phyloP scores from a whole-genome alignment of 92 coral and sea anemone genomes.

The Hydrozoanthus gracilis region DNA sequence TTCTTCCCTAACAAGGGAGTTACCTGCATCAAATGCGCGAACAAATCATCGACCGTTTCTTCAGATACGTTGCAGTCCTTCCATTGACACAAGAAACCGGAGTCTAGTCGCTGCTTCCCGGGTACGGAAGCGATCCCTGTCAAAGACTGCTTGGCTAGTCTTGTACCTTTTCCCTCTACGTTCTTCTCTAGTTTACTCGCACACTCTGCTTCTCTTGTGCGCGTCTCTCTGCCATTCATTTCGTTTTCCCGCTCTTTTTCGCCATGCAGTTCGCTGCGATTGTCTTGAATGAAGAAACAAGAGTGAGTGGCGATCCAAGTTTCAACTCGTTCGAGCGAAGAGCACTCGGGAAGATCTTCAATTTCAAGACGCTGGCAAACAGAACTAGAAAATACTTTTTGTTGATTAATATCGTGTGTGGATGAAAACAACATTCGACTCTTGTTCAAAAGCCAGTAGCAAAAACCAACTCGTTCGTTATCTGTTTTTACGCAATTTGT shows the following conservation, averaged over 20 bases:
- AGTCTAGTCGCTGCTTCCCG: neutral
- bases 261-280: neutral
- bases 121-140: no score
- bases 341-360: neutral
- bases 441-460: neutral
- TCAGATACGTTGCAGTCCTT: constrained; percentile 4
- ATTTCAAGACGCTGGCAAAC: neutral
- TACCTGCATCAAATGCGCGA: constrained; percentile 28
- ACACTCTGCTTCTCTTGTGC: no score
- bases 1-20: no score
- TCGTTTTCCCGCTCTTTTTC: neutral
- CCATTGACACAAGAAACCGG: constrained; percentile 2
- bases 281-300: neutral
- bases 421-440: neutral
- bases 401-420: neutral
- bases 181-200: neutral
- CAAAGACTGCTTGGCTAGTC: neutral
- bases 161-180: neutral
- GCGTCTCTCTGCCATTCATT: neutral
- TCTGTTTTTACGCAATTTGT: neutral
- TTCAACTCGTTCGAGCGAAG: neutral
- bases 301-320: constrained; percentile 1
- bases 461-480: neutral
- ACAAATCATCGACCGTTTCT: constrained; percentile 23
- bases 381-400: neutral